Base-by-base conservation (phyloP, 2,113 vertebrate genomes). In the Gymnocephalus cernua region DNA sequence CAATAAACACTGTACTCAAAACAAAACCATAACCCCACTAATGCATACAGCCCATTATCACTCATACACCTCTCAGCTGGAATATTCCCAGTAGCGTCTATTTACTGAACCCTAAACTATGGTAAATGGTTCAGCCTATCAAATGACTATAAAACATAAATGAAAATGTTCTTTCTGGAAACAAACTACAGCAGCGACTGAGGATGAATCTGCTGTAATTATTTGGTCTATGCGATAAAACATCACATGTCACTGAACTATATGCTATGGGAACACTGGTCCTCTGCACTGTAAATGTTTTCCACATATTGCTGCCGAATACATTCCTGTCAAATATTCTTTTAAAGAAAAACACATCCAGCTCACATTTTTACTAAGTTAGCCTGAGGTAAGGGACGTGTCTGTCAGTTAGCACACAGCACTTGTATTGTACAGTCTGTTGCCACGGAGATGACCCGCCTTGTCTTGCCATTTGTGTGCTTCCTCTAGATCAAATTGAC, bases 401-500 rank as follows among this genome's bases (percentile, higher is more conserved):
- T 25, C 38, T 57, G 63, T 82, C 58, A 79, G 56, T 82, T 75
- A 48, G 41, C 2, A 29, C 32, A 53, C 35, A 45, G 54, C 64
- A 75, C 66, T 72, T 73, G 44, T 38, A 44, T 41, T 15, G 61
- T 13, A 32, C 47, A 14, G 7, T 50, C 13, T 1, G 44, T 74
- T 61, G 73, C 63, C 72, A 64, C 27, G 1, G 65, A 71, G 65
- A 67, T 73, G 71, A 85, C 67, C 63, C 53, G 41, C 53, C 69
- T 89, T 62, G 56, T 84, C 81, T 75, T 67, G 66, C 65, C 64
- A 82, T 79, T 78, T 70, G 83, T 71, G 79, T 66, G 81, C 75
- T 63, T 66, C 72, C 82, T 90, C 78, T 51, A 85, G 68, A 50
- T 85, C 59, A 68, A 92, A 79, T 53, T 89, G 90, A 91, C 86